Conservation (phyloP, 2,888 invertebrate species). For the Troides helena region DNA sequence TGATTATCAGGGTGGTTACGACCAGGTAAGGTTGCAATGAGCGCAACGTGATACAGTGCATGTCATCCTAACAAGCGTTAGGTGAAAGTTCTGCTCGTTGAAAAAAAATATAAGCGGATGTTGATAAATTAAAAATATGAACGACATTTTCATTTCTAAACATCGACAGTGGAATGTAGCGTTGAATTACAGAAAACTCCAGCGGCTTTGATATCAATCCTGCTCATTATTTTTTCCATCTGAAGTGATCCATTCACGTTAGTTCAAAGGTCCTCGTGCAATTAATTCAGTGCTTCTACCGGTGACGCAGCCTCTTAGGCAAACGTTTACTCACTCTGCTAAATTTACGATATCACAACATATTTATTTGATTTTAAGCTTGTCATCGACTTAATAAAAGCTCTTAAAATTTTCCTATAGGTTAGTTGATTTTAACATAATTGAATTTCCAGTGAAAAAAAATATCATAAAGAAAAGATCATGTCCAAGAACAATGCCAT, state of each 20-base stretch:
- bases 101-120: not conserved
- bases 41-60: too few species aligned
- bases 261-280: slow-evolving; percentile 9
- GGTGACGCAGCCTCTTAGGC: not conserved
- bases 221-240: slow-evolving; percentile 18
- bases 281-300: not conserved
- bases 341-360: not conserved
- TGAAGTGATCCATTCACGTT: slow-evolving; percentile 14
- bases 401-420: not conserved
- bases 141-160: not conserved
- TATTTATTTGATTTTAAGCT: not conserved
- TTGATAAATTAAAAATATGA: too few species aligned
- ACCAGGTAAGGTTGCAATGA: too few species aligned
- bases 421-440: not conserved
- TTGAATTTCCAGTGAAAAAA: not conserved
- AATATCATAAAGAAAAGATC: too few species aligned
- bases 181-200: slow-evolving; percentile 1
- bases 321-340: not conserved
- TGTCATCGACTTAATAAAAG: not conserved
- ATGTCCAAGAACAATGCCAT: too few species aligned
- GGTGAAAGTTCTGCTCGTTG: too few species aligned
- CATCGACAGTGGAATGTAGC: not conserved
- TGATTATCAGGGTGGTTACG: too few species aligned
- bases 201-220: not conserved
- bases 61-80: too few species aligned